phyloP scores from a whole-genome alignment of 2,797 vertebrate species.

The Rhabdomys pumilio region DNA sequence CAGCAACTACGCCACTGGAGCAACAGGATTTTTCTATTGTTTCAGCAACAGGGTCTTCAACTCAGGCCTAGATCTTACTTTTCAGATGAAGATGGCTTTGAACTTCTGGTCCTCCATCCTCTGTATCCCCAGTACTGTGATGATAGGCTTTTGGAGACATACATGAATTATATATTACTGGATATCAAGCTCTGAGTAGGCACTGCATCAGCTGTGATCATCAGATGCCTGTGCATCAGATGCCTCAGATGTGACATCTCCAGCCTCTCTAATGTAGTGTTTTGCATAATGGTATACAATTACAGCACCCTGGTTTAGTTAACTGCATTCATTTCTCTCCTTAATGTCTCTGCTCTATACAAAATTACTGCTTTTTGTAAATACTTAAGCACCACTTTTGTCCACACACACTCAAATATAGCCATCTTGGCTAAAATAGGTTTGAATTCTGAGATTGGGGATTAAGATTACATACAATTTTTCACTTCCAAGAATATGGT shows the following conservation, averaged over 20 bases:
- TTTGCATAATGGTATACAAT: not conserved
- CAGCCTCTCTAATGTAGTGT: not conserved
- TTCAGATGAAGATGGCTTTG: not conserved
- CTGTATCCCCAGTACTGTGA: too few relatives aligned
- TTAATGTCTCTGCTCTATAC: not conserved
- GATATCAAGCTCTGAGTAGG: not conserved
- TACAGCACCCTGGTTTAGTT: not conserved
- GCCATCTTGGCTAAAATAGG: not conserved
- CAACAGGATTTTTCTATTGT: not conserved
- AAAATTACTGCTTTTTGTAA: not conserved
- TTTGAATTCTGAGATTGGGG: not conserved
- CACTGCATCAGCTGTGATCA: too few relatives aligned
- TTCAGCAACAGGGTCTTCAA: too few relatives aligned
- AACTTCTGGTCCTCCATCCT: not conserved
- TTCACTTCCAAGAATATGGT: not conserved
- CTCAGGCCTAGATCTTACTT: not conserved
- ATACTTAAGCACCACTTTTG: not conserved
- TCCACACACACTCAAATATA: not conserved
- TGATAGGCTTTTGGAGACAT: not conserved
- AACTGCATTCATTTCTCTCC: not conserved
- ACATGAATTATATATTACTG: too few relatives aligned
- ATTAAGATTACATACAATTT: not conserved
- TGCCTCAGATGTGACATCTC: rapidly evolving
- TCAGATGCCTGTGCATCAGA: too few relatives aligned
- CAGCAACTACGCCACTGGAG: not conserved